Evolutionary conservation across 2,888 invertebrate genomes (phyloP).

Genomic region (Uropetala carovei): DNA sequence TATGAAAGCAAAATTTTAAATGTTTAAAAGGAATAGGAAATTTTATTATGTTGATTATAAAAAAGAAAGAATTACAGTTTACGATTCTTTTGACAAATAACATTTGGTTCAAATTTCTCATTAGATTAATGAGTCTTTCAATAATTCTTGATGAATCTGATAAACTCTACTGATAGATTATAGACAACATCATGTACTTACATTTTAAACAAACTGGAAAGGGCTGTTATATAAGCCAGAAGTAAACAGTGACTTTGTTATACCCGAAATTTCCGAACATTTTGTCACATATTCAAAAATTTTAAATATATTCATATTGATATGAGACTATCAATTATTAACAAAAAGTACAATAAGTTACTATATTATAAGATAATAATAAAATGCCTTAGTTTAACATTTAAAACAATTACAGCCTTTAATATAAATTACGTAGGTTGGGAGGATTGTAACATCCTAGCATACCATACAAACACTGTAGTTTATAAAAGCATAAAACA

Average conservation of each 20-base stretch:
- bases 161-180: slow-evolving; percentile 41
- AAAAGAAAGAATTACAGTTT: slow-evolving; percentile 16
- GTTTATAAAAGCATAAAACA: not conserved
- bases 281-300: slow-evolving; percentile 56
- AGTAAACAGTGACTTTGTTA: slow-evolving; percentile 54
- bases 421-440: slow-evolving; percentile 46
- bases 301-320: slow-evolving; percentile 56
- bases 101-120: slow-evolving; percentile 54
- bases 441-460: slow-evolving; percentile 34
- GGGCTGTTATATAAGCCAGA: slow-evolving; percentile 60
- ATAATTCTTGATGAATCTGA: slow-evolving; percentile 11
- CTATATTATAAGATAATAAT: slow-evolving; percentile 15
- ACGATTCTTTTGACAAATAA: slow-evolving; percentile 31
- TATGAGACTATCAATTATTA: slow-evolving; percentile 42
- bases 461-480: not conserved
- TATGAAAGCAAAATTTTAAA: not conserved
- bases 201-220: slow-evolving; percentile 45
- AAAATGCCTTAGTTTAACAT: slow-evolving; percentile 43
- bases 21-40: slow-evolving; percentile 1
- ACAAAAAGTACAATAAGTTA: slow-evolving; percentile 43
- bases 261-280: slow-evolving; percentile 63
- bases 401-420: slow-evolving; percentile 49
- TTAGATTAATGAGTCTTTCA: slow-evolving; percentile 36
- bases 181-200: slow-evolving; percentile 54
- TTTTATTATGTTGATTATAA: slow-evolving; percentile 17